These are phyloP conservation scores for Piprites chloris DNA, from an alignment of 2,113 vertebrate species.

Conservation along the genomic window DNA sequence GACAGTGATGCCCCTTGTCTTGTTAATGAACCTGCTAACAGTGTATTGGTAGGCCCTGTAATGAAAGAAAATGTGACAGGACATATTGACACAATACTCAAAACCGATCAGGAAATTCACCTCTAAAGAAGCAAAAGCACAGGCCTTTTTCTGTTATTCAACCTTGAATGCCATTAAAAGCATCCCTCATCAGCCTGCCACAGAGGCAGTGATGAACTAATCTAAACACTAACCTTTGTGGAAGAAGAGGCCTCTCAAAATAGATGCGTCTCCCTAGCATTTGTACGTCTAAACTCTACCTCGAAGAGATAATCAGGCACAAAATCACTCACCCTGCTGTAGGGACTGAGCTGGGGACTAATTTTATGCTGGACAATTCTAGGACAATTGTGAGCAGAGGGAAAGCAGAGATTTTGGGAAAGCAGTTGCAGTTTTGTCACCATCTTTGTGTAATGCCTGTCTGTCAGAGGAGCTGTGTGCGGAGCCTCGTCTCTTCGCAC, in stretches of 20 bases:
- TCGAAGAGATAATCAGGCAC: not conserved
- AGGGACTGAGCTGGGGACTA: not conserved
- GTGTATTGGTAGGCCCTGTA: not conserved
- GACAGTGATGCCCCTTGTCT: constrained; percentile 14
- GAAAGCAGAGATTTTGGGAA: not conserved
- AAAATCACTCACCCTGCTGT: not conserved
- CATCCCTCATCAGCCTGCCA: not conserved
- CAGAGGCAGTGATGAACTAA: not conserved
- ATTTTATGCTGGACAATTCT: not conserved
- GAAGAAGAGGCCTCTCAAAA: constrained; percentile 13
- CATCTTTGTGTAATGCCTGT: not conserved
- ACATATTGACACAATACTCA: not conserved
- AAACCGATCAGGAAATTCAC: constrained; percentile 25
- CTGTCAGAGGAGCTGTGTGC: not conserved
- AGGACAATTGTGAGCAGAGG: not conserved
- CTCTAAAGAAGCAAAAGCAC: constrained; percentile 10
- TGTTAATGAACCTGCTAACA: not conserved
- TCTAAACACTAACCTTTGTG: not conserved
- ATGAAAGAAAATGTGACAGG: not conserved
- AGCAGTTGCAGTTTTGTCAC: not conserved
- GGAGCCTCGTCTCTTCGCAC: not conserved
- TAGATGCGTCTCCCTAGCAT: not conserved
- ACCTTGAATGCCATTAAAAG: not conserved
- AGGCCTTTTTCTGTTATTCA: not conserved
- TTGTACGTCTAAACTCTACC: not conserved